These are phyloP conservation scores for Scelioninae gen. 1 DNA, from an alignment of 2,888 invertebrate genomes.

Conservation along the genomic window DNA sequence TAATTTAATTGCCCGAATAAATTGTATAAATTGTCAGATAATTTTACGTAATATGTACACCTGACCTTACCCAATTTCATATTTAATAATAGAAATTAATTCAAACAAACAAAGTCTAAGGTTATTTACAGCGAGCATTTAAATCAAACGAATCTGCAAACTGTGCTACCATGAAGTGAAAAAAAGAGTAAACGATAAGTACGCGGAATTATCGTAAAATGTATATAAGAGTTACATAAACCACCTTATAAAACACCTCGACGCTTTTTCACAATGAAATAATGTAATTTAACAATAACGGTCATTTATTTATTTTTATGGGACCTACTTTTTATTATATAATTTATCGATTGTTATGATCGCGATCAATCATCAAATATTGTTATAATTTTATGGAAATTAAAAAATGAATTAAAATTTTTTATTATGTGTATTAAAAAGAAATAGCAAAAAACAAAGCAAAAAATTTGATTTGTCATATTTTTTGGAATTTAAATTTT, in stretches of 20 bases:
- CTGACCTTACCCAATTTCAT: not conserved
- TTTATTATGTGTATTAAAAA: too few species aligned
- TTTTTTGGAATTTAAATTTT: too few species aligned
- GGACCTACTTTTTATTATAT: too few species aligned
- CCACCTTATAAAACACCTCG: constrained; percentile 1
- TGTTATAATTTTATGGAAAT: too few species aligned
- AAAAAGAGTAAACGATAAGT: not conserved
- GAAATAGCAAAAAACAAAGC: too few species aligned
- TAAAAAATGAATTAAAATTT: too few species aligned
- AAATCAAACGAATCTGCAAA: not conserved
- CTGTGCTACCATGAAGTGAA: not conserved
- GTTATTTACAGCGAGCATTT: not conserved
- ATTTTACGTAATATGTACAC: too few species aligned
- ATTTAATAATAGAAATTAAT: not conserved
- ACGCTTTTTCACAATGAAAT: constrained; percentile 2
- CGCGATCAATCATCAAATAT: too few species aligned
- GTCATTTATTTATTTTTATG: too few species aligned
- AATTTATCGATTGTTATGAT: too few species aligned
- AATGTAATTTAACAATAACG: not conserved
- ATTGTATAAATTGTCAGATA: not conserved
- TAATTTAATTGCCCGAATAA: not conserved
- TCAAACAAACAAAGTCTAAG: not conserved
- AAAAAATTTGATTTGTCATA: too few species aligned
- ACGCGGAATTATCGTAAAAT: constrained; percentile 8
- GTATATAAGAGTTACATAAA: constrained; percentile 9